phyloP scores from a whole-genome alignment of 1,140 invertebrate species.

The Hesperophylax magnus region DNA sequence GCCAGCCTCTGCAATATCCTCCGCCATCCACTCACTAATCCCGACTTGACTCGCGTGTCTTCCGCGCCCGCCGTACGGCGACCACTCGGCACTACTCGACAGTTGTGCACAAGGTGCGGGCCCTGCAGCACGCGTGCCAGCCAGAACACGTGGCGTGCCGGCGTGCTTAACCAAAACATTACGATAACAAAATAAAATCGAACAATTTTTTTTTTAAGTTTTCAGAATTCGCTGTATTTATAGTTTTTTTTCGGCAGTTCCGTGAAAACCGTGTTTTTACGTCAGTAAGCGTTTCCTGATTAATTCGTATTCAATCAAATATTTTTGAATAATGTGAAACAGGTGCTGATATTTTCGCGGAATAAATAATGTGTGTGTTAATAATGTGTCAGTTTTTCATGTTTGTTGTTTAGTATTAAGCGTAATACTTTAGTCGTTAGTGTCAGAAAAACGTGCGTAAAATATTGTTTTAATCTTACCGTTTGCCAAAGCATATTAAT shows the following conservation, averaged over 20 bases:
- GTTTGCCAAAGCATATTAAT: background rate
- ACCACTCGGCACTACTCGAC: background rate
- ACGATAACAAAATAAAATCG: background rate
- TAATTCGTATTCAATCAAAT: background rate
- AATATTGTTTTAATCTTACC: slow-evolving; percentile 2
- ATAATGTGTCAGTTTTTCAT: background rate
- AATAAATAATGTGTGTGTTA: slow-evolving; percentile 2
- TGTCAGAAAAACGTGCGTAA: background rate
- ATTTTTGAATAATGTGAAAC: background rate
- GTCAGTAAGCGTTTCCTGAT: background rate
- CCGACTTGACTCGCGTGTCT: background rate
- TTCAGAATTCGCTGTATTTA: too few species aligned
- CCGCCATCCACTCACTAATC: too few species aligned
- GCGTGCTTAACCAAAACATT: background rate
- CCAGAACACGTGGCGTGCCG: slow-evolving; percentile 20
- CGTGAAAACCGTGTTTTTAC: background rate
- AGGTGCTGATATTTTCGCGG: background rate
- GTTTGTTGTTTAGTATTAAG: too few species aligned
- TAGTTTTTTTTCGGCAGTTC: background rate
- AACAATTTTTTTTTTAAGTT: background rate
- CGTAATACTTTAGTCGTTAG: background rate
- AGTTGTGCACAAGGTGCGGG: slow-evolving; percentile 30
- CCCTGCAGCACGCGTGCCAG: slow-evolving; percentile 32
- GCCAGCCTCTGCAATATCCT: background rate
- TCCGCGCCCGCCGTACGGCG: background rate